These are phyloP conservation scores for Pelecanoides urinatrix DNA, from an alignment of 2,113 vertebrate genomes.

Conservation along the genomic window DNA sequence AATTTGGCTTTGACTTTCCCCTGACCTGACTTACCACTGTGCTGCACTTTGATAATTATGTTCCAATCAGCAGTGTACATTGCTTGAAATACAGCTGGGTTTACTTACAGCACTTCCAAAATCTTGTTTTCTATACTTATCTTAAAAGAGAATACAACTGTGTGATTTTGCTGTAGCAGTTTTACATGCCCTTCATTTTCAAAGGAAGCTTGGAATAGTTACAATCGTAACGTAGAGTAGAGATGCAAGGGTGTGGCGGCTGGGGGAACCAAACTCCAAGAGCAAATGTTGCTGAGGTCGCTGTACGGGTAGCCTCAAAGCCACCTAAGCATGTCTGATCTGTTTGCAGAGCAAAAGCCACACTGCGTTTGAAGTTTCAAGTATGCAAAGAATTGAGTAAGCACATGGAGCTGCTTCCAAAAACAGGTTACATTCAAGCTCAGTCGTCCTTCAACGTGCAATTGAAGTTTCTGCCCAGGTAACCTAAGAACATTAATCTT, in stretches of 20 bases:
- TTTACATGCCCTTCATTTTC: background rate
- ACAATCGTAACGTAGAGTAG: background rate
- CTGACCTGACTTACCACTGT: background rate
- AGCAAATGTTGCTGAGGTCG: background rate
- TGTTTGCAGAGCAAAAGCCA: conserved; percentile 77
- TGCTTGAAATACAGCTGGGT: background rate
- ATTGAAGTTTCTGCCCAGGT: conserved; percentile 92
- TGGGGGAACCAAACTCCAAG: background rate
- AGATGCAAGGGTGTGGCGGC: background rate
- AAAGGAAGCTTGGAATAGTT: background rate
- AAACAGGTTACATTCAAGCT: conserved; percentile 82
- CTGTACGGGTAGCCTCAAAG: background rate
- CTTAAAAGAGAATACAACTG: background rate
- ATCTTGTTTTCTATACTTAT: background rate
- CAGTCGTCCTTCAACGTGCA: conserved; percentile 80
- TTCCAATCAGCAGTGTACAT: background rate
- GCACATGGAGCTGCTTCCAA: conserved; percentile 88
- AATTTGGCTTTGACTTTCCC: background rate
- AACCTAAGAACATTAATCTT: background rate
- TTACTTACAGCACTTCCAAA: background rate
- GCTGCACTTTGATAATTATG: background rate
- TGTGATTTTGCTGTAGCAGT: background rate
- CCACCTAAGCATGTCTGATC: background rate
- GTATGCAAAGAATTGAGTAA: conserved; percentile 84
- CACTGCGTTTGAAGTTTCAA: conserved; percentile 82